Conservation (phyloP, 1,140 invertebrate genomes). For the Pteromalus puparum region DNA sequence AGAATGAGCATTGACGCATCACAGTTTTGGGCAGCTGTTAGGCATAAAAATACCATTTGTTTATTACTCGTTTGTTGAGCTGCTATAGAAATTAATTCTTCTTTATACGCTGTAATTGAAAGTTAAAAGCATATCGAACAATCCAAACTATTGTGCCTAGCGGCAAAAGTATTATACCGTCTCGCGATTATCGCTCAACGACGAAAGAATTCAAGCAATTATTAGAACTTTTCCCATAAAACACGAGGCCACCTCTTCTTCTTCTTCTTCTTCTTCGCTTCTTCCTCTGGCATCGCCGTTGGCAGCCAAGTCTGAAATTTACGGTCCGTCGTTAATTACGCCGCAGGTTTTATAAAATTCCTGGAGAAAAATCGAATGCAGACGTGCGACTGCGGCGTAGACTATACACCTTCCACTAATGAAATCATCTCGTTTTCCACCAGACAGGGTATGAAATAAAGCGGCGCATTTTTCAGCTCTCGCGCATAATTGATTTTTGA, state of each 20-base stretch:
- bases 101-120: too few relatives aligned
- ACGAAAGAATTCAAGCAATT: not conserved
- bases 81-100: too few relatives aligned
- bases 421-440: not conserved
- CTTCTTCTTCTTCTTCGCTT: not conserved
- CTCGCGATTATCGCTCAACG: not conserved
- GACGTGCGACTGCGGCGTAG: not conserved
- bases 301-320: not conserved
- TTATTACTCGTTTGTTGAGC: too few relatives aligned
- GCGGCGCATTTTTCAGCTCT: too few relatives aligned
- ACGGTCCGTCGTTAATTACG: not conserved
- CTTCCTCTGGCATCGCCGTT: too few relatives aligned
- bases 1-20: too few relatives aligned
- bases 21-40: too few relatives aligned
- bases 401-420: not conserved
- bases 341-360: not conserved
- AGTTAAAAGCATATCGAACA: too few relatives aligned
- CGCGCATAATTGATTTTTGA: too few relatives aligned
- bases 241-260: not conserved
- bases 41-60: too few relatives aligned
- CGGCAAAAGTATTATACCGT: not conserved
- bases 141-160: not conserved
- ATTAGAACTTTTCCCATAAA: not conserved
- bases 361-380: not conserved
- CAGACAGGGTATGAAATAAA: not conserved